Percentiles rank a stretch among this genome's conserved stretches.
Conservation (phyloP, 2,113 vertebrate species). For the Setophaga kirtlandii region DNA sequence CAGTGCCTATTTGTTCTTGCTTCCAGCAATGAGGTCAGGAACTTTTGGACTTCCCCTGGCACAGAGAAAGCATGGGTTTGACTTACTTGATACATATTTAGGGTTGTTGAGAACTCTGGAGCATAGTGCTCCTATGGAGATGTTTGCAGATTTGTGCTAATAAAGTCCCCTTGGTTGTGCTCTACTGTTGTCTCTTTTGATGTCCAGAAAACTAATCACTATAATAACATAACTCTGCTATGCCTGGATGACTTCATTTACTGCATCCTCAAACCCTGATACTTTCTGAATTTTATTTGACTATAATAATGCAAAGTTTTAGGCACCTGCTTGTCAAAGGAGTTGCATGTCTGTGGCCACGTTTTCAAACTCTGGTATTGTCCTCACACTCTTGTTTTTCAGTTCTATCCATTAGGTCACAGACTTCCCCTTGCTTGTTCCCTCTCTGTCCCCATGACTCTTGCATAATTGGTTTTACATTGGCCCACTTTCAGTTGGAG, state of each 20-base stretch:
- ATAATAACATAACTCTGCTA: slow-evolving; percentile 14
- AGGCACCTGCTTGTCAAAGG: neutral
- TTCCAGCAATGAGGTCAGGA: slow-evolving; percentile 65
- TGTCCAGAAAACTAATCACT: slow-evolving; percentile 52
- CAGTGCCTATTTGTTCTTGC: slow-evolving; percentile 66
- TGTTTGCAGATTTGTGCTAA: slow-evolving; percentile 53
- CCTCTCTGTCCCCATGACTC: slow-evolving; percentile 22
- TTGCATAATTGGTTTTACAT: slow-evolving; percentile 46
- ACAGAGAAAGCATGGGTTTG: slow-evolving; percentile 38
- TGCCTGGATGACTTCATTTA: slow-evolving; percentile 30
- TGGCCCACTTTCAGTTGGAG: slow-evolving; percentile 29
- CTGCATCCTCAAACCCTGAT: neutral
- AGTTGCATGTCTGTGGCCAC: neutral
- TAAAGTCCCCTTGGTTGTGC: slow-evolving; percentile 32
- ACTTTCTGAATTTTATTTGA: neutral
- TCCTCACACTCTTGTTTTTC: neutral
- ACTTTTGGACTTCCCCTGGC: slow-evolving; percentile 58
- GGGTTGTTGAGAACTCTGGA: slow-evolving; percentile 46
- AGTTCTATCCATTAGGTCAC: neutral
- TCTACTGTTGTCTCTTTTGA: slow-evolving; percentile 45
- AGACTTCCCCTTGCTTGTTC: slow-evolving; percentile 4
- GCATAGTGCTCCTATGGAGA: slow-evolving; percentile 45
- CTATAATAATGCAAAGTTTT: neutral
- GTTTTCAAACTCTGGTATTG: neutral
- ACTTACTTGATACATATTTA: slow-evolving; percentile 46